Percentiles rank a stretch among this genome's conserved stretches.
These are phyloP conservation scores for Trichopria drosophilae DNA, from an alignment of 2,888 invertebrate genomes.

Conservation along the genomic window DNA sequence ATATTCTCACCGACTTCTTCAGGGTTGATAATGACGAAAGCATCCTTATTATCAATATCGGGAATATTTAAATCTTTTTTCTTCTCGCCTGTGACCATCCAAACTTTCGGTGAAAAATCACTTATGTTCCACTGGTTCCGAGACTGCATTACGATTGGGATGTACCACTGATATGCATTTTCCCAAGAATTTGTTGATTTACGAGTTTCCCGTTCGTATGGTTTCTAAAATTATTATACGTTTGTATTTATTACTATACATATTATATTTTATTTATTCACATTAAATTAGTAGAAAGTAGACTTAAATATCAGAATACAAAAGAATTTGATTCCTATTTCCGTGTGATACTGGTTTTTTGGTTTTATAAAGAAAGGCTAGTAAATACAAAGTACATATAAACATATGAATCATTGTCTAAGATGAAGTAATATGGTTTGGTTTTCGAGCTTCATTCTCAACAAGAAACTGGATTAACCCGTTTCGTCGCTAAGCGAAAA, in stretches of 20 bases:
- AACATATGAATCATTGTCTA: too few relatives aligned
- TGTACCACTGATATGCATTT: slow-evolving; percentile 69
- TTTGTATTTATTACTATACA: background rate
- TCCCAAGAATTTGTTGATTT: slow-evolving; percentile 25
- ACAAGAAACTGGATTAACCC: too few relatives aligned
- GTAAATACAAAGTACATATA: too few relatives aligned
- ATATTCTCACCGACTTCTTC: slow-evolving; percentile 74
- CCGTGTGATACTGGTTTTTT: too few relatives aligned
- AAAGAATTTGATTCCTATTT: too few relatives aligned
- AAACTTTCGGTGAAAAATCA: slow-evolving; percentile 63
- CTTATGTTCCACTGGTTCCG: slow-evolving; percentile 66
- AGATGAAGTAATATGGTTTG: too few relatives aligned
- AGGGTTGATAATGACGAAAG: slow-evolving; percentile 79
- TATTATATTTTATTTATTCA: background rate
- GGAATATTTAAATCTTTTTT: slow-evolving; percentile 62
- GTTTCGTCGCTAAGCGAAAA: too few relatives aligned
- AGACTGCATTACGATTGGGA: slow-evolving; percentile 68
- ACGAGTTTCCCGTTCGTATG: slow-evolving; percentile 71
- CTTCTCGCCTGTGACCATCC: slow-evolving; percentile 65
- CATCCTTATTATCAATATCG: slow-evolving; percentile 63
- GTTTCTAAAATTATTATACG: slow-evolving; percentile 60
- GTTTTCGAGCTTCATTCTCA: too few relatives aligned
- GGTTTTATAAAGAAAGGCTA: too few relatives aligned
- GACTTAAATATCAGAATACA: too few relatives aligned
- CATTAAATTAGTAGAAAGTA: too few relatives aligned